Percentiles rank a stretch among this genome's conserved stretches.
Evolutionary conservation across 35 echinoderm and acorn worm genomes (phyloP).

Genomic region (Heliocidaris tuberculata): DNA sequence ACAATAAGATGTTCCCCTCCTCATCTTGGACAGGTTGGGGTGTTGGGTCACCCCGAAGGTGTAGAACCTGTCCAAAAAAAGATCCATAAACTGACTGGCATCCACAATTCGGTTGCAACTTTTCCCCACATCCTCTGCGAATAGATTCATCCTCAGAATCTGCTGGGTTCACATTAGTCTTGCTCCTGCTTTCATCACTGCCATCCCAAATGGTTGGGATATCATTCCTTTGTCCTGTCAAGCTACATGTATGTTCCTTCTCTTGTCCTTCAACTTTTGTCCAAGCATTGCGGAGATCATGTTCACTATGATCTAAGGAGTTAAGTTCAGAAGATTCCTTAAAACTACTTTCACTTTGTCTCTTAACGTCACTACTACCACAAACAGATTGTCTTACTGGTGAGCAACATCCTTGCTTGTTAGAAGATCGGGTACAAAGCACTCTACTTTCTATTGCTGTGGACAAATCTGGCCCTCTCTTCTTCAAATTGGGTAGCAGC

Average conservation of each 20-base stretch:
- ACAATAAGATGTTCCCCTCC: slow-evolving; percentile 73
- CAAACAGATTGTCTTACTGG: not conserved
- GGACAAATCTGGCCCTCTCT: not conserved
- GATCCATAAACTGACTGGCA: not conserved
- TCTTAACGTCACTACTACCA: not conserved
- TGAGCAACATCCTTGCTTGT: not conserved
- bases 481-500: slow-evolving; percentile 15
- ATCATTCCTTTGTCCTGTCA: not conserved
- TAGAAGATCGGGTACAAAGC: too few relatives aligned
- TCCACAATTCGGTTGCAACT: not conserved
- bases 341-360: not conserved
- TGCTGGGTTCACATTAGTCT: not conserved
- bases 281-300: not conserved
- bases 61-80: slow-evolving; percentile 67
- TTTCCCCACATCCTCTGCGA: not conserved
- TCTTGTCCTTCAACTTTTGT: not conserved
- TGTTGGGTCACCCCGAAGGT: slow-evolving; percentile 73
- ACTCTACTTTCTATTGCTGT: not conserved
- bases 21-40: slow-evolving; percentile 67
- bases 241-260: not conserved
- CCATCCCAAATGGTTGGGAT: not conserved
- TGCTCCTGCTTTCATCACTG: not conserved
- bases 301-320: not conserved
- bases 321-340: not conserved
- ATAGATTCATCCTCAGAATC: not conserved